Percentiles rank a stretch among this genome's conserved stretches.
These are phyloP conservation scores for Araneus ventricosus DNA, from an alignment of 1,140 invertebrate genomes.

Conservation along the genomic window DNA sequence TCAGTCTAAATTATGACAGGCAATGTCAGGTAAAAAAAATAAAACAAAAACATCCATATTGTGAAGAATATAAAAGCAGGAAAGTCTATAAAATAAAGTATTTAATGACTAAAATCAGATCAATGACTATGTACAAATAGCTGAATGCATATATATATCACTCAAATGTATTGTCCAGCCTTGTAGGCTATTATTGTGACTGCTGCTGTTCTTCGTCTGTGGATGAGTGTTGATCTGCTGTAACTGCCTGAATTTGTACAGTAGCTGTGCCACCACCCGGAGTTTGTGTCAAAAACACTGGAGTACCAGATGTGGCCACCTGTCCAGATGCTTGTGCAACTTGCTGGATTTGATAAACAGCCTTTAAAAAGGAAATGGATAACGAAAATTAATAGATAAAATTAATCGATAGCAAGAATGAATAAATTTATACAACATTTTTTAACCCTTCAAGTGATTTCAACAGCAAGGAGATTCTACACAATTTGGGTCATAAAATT, in stretches of 20 bases:
- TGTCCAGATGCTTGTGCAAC: constrained; percentile 70
- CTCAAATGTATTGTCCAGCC: background rate
- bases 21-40: background rate
- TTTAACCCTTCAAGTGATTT: no score
- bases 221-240: constrained; percentile 59
- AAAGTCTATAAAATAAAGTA: background rate
- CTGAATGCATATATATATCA: background rate
- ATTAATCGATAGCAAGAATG: background rate
- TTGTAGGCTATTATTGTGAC: background rate
- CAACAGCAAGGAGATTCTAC: no score
- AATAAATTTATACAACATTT: no score
- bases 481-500: no score
- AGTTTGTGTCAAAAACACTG: constrained; percentile 75
- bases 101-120: constrained; percentile 19
- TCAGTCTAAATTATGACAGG: background rate
- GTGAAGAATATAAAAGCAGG: background rate
- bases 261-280: constrained; percentile 62
- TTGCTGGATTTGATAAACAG: constrained; percentile 76
- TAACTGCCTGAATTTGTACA: constrained; percentile 72
- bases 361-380: constrained; percentile 39
- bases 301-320: constrained; percentile 68
- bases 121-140: constrained; percentile 8
- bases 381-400: background rate
- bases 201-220: constrained; percentile 71
- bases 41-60: background rate